Evolutionary conservation across 2,888 invertebrate species (phyloP).

Genomic region (Eutolmus rufibarbis): DNA sequence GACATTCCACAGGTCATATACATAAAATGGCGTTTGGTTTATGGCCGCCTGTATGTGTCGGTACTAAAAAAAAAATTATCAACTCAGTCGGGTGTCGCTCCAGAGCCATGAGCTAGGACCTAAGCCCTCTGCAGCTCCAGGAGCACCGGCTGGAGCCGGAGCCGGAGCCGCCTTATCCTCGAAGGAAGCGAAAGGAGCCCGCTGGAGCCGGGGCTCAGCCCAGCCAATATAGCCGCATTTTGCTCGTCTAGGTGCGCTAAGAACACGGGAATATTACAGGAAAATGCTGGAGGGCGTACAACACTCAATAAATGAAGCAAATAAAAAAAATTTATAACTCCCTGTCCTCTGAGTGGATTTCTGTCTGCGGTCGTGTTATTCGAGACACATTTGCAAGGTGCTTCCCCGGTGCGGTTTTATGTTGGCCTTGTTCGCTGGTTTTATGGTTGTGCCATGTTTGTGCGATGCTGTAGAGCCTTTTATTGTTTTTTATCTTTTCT

Average conservation of each 20-base stretch:
- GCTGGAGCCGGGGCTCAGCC: not conserved
- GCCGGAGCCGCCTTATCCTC: not conserved
- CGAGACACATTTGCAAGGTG: slow-evolving; percentile 31
- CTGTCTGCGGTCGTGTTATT: slow-evolving; percentile 18
- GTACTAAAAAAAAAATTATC: slow-evolving; percentile 9
- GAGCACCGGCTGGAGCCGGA: not conserved
- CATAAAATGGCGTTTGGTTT: slow-evolving; percentile 40
- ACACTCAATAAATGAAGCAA: slow-evolving; percentile 37
- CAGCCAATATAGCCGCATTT: not conserved
- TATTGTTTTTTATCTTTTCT: slow-evolving; percentile 2
- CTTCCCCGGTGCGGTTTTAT: slow-evolving; percentile 28
- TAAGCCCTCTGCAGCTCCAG: not conserved
- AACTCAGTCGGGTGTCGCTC: not conserved
- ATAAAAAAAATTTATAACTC: slow-evolving; percentile 38
- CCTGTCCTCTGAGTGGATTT: slow-evolving; percentile 8
- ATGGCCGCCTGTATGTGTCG: slow-evolving; percentile 21
- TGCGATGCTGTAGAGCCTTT: slow-evolving; percentile 16
- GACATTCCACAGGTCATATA: slow-evolving; percentile 40
- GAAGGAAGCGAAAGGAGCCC: not conserved
- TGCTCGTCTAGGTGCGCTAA: not conserved
- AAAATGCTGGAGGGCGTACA: not conserved
- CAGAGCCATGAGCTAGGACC: not conserved
- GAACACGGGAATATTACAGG: not conserved
- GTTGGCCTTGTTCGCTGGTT: slow-evolving; percentile 22
- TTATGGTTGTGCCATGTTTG: slow-evolving; percentile 7